Base-by-base conservation (phyloP, 2,113 vertebrate genomes). In the Myocastor coypus region DNA sequence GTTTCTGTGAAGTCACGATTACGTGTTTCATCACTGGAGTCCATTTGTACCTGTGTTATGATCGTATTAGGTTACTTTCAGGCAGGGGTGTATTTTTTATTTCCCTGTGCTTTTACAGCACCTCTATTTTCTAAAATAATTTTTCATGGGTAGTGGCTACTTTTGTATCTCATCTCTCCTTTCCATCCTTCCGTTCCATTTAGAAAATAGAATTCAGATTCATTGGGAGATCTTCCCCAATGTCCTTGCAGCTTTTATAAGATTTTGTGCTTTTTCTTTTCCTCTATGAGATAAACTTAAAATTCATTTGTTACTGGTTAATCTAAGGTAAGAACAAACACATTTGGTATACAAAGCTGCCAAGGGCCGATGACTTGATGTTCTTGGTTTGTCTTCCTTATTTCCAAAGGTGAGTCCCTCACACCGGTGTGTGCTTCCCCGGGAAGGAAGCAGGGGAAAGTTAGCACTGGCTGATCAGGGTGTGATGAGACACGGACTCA, bases 201-300 rank as follows among this genome's bases (percentile, higher is more conserved):
- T 85, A 91, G 50, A 89, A 92, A 92, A 92, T 61, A 83, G 87
- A 93, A 57, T 68, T 40, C 68, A 82, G 32, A 42, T 66, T 84
- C 42, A 75, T 32, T 59, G 50, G 28, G 81, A 55, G 46, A 71
- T 52, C 46, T 90, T 22, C 82, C 24, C 71, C 8, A 68, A 93
- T 16, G 34, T 78, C 52, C 22, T 16, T 26, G 37, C 5, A 64
- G 50, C n/a, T 81, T 94, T 87, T 55, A 82, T 57, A 91, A 85
- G 69, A 75, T 28, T 88, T 82, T 12, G 61, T 64, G 66, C 83
- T 75, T 28, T 46, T 87, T 69, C 89, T 61, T 89, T 66, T 32
- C 63, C 78, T 63, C 80, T 63, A 16, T 69, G 73, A 80, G 50
- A 89, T 69, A 69, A 69, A 83, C 87, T 40, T 57, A 64, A 87